phyloP scores from a whole-genome alignment of 2,797 vertebrate genomes.

The Labeo calbasu region DNA sequence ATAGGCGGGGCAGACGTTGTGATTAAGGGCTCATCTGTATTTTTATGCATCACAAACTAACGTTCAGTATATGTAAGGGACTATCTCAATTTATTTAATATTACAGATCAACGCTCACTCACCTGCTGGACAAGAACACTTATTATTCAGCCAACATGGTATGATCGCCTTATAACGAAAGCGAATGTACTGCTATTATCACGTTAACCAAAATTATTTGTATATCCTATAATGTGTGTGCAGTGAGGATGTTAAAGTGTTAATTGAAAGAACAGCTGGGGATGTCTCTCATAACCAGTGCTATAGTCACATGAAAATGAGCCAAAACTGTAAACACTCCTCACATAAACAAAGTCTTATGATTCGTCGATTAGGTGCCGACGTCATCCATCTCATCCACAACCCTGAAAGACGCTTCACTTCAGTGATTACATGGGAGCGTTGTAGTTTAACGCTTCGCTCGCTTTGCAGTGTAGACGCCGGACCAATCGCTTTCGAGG shows the following conservation, averaged over 20 bases:
- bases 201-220: not conserved
- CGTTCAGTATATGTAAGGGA: not conserved
- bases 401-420: not conserved
- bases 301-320: not conserved
- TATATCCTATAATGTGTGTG: not conserved
- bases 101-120: not conserved
- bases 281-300: not conserved
- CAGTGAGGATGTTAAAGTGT: not conserved
- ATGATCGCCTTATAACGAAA: not conserved
- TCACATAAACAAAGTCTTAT: not conserved
- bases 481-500: slow-evolving; percentile 75
- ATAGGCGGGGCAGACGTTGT: slow-evolving; percentile 29
- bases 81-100: not conserved
- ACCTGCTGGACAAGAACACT: not conserved
- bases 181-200: not conserved
- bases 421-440: not conserved
- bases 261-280: not conserved
- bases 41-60: not conserved
- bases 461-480: not conserved
- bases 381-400: slow-evolving; percentile 14
- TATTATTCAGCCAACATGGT: not conserved
- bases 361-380: not conserved
- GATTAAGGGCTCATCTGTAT: slow-evolving; percentile 41
- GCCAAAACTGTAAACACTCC: not conserved
- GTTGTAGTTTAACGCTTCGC: slow-evolving; percentile 8